Base-by-base conservation (phyloP, 2,888 invertebrate genomes). In the Gari tellinella region DNA sequence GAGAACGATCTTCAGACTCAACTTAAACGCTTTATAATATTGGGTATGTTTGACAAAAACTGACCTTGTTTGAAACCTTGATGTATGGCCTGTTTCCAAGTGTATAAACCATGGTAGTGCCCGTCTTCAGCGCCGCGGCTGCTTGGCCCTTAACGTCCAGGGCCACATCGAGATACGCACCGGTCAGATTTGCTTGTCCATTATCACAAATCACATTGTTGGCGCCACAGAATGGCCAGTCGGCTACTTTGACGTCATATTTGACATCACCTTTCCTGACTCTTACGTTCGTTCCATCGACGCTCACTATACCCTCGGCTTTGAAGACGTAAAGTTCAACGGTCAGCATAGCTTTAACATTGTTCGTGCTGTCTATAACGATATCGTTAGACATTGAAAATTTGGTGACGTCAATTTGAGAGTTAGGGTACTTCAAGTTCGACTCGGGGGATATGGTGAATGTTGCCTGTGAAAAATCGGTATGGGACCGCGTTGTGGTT, bases 221-320 rank as follows among this genome's bases (percentile, higher is more conserved):
- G 4, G 25, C 17, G 5, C 55, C 60, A 52, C 66, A 66, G 23
- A 72, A 72, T 10, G 49, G 56, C 72, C 72, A 72, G 12, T 40
- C 45, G 14, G 45, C 23, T 14, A 72, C 37, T 14, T 19, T 51
- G 7, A 51, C 41, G 31, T 56, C 55, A 26, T 66, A 72, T 51
- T 66, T 72, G 14, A 72, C 61, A 41, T 56, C 66, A 19, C 66
- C 72, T 14, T 17, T 23, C 31, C 56, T 38, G 3, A 72, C 57
- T 8, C n/a, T 19, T 7, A 52, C 66, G 23, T 21, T 23, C 41
- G 49, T 56, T 1, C 52, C 57, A 2, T 48, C 72, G 26, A 72
- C 21, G 1, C 52, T 56, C 15, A 72, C 52, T 17, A 40, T 52
- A 12, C 61, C 72, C 5, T 55, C 48, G 21, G 61, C 72, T 12